These are phyloP conservation scores for Coenonympha glycerion DNA, from an alignment of 2,888 invertebrate species.

Conservation along the genomic window DNA sequence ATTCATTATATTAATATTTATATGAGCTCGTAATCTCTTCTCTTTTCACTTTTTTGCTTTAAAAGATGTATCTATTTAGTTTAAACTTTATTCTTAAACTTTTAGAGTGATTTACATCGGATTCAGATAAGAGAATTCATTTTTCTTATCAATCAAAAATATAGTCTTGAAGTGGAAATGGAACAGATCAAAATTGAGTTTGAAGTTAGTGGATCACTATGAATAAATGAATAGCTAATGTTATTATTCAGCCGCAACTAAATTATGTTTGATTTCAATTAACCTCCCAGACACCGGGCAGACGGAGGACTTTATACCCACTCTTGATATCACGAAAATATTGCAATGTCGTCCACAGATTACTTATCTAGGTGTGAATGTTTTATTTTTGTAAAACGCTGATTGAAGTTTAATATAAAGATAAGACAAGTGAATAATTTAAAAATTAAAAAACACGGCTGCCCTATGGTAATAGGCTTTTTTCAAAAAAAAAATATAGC, in stretches of 20 bases:
- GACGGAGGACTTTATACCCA: constrained; percentile 28
- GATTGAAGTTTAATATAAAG: no score
- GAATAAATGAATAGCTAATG: constrained; percentile 14
- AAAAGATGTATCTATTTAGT: no score
- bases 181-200: constrained; percentile 5
- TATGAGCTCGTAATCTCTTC: no score
- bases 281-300: constrained; percentile 44
- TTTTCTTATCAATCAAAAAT: not conserved
- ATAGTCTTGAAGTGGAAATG: not conserved
- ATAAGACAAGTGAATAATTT: no score
- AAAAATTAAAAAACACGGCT: no score
- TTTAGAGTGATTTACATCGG: not conserved
- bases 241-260: constrained; percentile 12
- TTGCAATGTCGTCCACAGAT: constrained; percentile 17
- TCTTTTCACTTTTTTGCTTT: no score
- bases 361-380: constrained; percentile 1
- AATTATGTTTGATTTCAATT: constrained; percentile 51
- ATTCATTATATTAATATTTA: no score
- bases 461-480: not conserved
- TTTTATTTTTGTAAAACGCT: no score
- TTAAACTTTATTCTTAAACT: no score
- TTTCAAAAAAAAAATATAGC: not conserved
- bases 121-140: not conserved
- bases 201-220: constrained; percentile 1
- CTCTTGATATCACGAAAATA: constrained; percentile 29